Evolutionary conservation across 2,797 vertebrate species (phyloP).

Genomic region (Microchirus variegatus): DNA sequence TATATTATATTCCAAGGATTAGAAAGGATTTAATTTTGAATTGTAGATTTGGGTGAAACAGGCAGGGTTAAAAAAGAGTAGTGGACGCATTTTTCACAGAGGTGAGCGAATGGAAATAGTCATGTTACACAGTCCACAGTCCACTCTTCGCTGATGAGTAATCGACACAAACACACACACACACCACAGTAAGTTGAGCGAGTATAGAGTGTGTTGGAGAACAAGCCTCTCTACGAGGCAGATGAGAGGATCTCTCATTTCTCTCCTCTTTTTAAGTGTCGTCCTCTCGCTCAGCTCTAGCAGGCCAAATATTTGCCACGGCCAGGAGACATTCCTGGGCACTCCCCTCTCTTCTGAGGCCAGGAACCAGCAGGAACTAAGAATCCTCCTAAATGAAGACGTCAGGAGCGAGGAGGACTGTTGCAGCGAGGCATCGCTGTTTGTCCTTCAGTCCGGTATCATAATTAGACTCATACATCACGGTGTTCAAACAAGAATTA

Average conservation of each 20-base stretch:
- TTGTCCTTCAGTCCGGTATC: no score
- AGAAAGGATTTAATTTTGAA: no score
- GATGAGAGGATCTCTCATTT: constrained; percentile 59
- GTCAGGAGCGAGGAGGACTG: constrained; percentile 34
- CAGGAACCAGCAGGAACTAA: constrained; percentile 42
- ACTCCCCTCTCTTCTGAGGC: constrained; percentile 54
- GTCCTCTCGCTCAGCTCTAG: constrained; percentile 52
- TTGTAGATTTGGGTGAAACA: neutral
- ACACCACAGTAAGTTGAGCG: neutral
- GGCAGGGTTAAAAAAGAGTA: constrained; percentile 44
- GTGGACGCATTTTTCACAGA: constrained; percentile 53
- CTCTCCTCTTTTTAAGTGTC: constrained; percentile 58
- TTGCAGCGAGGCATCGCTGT: neutral
- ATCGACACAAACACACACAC: constrained; percentile 30
- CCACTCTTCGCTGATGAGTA: constrained; percentile 61
- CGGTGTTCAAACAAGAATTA: no score
- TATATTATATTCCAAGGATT: no score
- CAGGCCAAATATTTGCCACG: constrained; percentile 75
- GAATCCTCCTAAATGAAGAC: constrained; percentile 41
- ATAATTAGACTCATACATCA: no score
- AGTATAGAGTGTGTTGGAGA: constrained; percentile 3
- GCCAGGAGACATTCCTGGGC: constrained; percentile 74
- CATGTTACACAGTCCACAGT: constrained; percentile 29
- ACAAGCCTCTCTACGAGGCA: constrained; percentile 33
- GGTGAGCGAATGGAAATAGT: constrained; percentile 57